Percentiles rank a stretch among this genome's conserved stretches.
These are phyloP conservation scores for Reinhardtius hippoglossoides DNA, from an alignment of 2,113 vertebrate species.

Conservation along the genomic window DNA sequence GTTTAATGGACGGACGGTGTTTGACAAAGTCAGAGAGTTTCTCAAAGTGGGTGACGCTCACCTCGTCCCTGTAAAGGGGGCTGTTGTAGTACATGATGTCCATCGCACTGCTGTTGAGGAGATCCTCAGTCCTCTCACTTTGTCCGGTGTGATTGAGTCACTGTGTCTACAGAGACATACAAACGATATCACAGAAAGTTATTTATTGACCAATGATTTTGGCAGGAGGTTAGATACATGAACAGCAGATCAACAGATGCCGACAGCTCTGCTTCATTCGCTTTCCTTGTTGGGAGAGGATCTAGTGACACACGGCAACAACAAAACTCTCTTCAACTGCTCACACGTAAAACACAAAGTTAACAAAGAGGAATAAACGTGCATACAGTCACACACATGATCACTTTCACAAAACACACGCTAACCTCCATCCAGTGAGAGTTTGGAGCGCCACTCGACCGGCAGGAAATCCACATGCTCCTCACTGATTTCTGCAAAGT, in stretches of 20 bases:
- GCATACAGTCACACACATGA: background rate
- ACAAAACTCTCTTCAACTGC: background rate
- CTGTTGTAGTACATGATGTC: constrained; percentile 99
- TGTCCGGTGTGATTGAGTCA: constrained; percentile 99
- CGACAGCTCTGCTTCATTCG: no score
- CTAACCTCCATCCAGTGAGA: constrained; percentile 93
- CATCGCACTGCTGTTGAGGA: constrained; percentile 99
- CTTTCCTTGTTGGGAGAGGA: no score
- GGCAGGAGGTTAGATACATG: background rate
- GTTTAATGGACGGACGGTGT: background rate
- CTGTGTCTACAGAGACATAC: constrained; percentile 86
- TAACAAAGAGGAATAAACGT: background rate
- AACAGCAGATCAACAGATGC: background rate
- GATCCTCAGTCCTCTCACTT: constrained; percentile 95
- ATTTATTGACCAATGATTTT: no score
- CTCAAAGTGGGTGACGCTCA: constrained; percentile 61
- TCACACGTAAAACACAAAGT: background rate
- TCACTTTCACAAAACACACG: background rate
- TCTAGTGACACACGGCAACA: no score
- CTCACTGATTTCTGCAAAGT: constrained; percentile 90
- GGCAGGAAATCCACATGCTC: constrained; percentile 96
- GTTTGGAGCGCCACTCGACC: constrained; percentile 97
- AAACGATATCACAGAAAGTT: background rate
- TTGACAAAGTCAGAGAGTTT: background rate
- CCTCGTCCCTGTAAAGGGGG: constrained; percentile 95